These are phyloP conservation scores for Kryptopterus vitreolus DNA, from an alignment of 2,797 vertebrate species.

Conservation along the genomic window DNA sequence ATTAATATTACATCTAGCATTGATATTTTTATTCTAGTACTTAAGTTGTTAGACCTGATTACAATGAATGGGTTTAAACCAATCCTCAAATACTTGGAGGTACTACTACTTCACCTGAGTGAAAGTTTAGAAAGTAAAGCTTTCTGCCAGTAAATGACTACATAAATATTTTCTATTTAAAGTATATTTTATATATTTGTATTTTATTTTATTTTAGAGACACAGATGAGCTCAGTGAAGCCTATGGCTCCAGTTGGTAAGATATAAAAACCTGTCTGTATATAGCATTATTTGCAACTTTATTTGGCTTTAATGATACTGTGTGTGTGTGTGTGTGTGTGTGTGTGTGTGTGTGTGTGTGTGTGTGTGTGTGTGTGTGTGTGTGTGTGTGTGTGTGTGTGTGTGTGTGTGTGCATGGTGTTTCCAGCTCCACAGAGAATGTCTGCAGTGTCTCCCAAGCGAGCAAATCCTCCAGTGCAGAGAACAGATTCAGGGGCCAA, in stretches of 20 bases:
- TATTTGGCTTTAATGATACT: not conserved
- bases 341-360: too few relatives aligned
- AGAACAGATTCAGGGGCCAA: slow-evolving; percentile 62
- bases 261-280: not conserved
- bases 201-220: slow-evolving; percentile 15
- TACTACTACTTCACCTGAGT: not conserved
- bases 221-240: slow-evolving; percentile 30
- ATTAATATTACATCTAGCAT: not conserved
- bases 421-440: slow-evolving; percentile 76
- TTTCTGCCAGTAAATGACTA: not conserved
- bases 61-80: not conserved
- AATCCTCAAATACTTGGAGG: not conserved
- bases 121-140: not conserved
- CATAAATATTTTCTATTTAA: not conserved
- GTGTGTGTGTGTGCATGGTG: slow-evolving; percentile 10
- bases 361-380: too few relatives aligned
- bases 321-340: too few relatives aligned
- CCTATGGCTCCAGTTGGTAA: slow-evolving; percentile 56
- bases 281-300: not conserved
- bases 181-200: too few relatives aligned
- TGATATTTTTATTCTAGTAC: too few relatives aligned
- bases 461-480: slow-evolving; percentile 59
- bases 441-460: slow-evolving; percentile 66
- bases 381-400: too few relatives aligned
- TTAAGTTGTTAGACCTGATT: not conserved